Evolutionary conservation across 2,113 vertebrate species (phyloP).

Genomic region (Gallinago jamesoni): DNA sequence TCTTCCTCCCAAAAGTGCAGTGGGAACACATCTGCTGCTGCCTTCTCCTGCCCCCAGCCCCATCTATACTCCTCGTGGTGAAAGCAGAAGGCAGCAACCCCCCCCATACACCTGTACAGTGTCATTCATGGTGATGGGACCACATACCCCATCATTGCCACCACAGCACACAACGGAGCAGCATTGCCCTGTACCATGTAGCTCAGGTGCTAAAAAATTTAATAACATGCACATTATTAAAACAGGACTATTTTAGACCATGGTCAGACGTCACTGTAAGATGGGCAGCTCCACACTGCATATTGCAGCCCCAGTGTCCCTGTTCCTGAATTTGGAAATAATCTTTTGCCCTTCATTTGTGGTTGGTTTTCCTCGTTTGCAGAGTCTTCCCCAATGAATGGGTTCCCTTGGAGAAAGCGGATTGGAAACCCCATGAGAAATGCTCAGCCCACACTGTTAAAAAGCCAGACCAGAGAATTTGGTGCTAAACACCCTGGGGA

Average conservation of each 20-base stretch:
- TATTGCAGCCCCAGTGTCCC: neutral
- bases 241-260: neutral
- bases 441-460: rapidly evolving
- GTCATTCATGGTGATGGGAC: rapidly evolving
- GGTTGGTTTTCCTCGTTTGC: neutral
- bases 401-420: neutral
- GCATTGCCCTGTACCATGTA: neutral
- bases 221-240: neutral
- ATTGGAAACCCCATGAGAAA: neutral
- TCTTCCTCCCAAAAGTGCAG: neutral
- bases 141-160: neutral
- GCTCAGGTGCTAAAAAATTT: neutral
- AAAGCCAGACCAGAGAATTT: neutral
- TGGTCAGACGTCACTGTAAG: neutral
- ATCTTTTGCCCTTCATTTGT: neutral
- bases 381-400: neutral
- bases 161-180: rapidly evolving
- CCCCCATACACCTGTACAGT: neutral
- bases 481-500: neutral
- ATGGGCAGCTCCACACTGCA: neutral
- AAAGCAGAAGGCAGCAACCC: neutral
- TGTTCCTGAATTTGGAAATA: neutral
- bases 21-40: neutral
- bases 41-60: neutral
- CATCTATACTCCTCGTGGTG: rapidly evolving